Percentiles rank a stretch among this genome's conserved stretches.
Conservation (phyloP, 2,888 invertebrate genomes). For the Eulithis prunata region DNA sequence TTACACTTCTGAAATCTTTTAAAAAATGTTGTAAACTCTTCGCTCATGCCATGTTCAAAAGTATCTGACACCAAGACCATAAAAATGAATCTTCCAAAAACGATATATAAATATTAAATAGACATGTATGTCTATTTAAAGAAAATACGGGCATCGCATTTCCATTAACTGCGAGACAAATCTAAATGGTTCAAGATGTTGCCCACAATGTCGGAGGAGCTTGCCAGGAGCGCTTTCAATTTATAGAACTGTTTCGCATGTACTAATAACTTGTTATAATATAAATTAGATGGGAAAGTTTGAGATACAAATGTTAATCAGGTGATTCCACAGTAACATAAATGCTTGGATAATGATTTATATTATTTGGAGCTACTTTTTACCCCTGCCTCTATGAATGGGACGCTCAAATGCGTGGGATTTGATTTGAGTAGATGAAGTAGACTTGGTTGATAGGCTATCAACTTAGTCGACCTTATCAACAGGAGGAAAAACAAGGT, state of each 20-base stretch:
- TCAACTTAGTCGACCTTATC: no score
- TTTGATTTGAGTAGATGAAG: no score
- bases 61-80: background rate
- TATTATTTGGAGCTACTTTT: no score
- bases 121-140: slow-evolving; percentile 14
- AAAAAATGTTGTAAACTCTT: no score
- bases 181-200: slow-evolving; percentile 39
- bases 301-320: slow-evolving; percentile 23
- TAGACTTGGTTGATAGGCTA: no score
- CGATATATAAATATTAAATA: no score
- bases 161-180: slow-evolving; percentile 20
- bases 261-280: slow-evolving; percentile 49
- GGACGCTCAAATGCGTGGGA: no score
- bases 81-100: slow-evolving; percentile 10
- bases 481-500: no score
- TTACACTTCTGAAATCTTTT: no score
- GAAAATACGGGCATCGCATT: slow-evolving; percentile 20
- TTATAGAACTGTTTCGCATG: slow-evolving; percentile 47
- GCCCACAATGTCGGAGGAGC: slow-evolving; percentile 42
- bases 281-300: slow-evolving; percentile 42
- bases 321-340: background rate
- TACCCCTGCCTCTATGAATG: no score
- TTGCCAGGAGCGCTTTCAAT: slow-evolving; percentile 47
- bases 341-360: no score
- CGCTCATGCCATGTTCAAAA: background rate